phyloP scores from a whole-genome alignment of 2,797 vertebrate species.

The Mormyrops attenuatus region DNA sequence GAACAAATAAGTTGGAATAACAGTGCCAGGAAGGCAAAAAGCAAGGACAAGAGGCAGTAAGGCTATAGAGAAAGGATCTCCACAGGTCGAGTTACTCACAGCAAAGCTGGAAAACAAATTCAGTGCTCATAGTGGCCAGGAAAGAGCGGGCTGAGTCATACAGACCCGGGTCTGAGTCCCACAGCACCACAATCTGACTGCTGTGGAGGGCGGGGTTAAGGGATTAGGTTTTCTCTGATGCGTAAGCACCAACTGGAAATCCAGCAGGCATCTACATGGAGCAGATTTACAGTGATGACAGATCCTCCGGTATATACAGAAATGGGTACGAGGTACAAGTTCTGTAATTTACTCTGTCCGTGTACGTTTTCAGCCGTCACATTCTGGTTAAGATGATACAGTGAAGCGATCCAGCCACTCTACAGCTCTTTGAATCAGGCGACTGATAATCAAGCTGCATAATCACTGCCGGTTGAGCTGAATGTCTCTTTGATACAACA shows the following conservation, averaged over 20 bases:
- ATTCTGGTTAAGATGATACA: neutral
- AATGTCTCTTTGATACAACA: neutral
- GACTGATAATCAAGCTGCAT: neutral
- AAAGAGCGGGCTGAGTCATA: neutral
- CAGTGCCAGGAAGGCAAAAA: conserved; percentile 1
- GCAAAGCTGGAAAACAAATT: neutral
- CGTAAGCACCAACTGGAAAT: neutral
- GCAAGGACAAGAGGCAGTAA: neutral
- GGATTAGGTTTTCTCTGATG: neutral
- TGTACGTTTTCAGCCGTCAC: neutral
- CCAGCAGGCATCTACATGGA: neutral
- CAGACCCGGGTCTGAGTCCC: neutral
- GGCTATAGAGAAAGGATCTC: conserved; percentile 2
- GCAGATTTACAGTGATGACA: neutral
- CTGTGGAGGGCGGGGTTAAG: neutral
- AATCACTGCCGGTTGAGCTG: neutral
- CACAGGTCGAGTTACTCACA: neutral
- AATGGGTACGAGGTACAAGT: neutral
- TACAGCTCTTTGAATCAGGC: neutral
- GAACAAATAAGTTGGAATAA: neutral
- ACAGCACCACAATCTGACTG: neutral
- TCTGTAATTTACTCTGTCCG: neutral
- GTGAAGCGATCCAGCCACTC: neutral
- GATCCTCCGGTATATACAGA: neutral
- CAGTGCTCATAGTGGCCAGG: neutral